Percentiles rank a stretch among this genome's conserved stretches.
phyloP scores from a whole-genome alignment of 2,888 invertebrate genomes.

The Callimorpha dominula region DNA sequence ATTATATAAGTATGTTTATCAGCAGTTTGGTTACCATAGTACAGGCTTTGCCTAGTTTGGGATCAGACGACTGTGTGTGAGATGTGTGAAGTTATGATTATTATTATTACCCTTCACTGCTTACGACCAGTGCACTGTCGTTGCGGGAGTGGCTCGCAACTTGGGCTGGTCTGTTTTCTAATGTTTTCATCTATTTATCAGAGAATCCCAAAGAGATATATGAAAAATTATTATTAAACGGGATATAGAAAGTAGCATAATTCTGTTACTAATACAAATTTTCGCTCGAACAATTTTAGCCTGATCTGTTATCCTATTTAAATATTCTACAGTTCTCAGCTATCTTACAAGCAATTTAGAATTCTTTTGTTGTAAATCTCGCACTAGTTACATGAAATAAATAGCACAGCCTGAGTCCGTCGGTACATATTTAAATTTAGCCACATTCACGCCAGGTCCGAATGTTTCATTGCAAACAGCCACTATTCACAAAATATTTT shows the following conservation, averaged over 20 bases:
- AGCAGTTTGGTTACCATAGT: too few species aligned
- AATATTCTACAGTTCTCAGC: neutral
- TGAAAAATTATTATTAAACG: neutral
- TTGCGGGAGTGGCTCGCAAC: too few species aligned
- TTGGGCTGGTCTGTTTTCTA: too few species aligned
- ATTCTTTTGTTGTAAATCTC: slow-evolving; percentile 59
- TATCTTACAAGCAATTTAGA: slow-evolving; percentile 39
- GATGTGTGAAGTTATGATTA: too few species aligned
- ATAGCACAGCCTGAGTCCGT: slow-evolving; percentile 31
- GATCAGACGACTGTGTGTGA: too few species aligned
- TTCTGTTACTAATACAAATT: neutral
- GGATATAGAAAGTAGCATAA: neutral
- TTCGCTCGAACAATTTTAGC: neutral
- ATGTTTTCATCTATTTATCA: neutral
- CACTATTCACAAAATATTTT: slow-evolving; percentile 46
- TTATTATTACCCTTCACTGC: too few species aligned
- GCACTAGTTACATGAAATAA: slow-evolving; percentile 46
- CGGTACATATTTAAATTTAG: slow-evolving; percentile 50
- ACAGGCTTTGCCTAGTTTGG: too few species aligned
- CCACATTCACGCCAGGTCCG: slow-evolving; percentile 28
- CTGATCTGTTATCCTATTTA: neutral
- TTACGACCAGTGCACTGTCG: too few species aligned
- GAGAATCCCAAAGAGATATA: neutral
- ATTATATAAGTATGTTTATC: too few species aligned
- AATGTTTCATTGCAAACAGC: slow-evolving; percentile 47